A percentile compares a stretch with the other conserved stretches of the same genome.
Conservation (phyloP, 1,140 invertebrate genomes). For the Calosoma granatense region DNA sequence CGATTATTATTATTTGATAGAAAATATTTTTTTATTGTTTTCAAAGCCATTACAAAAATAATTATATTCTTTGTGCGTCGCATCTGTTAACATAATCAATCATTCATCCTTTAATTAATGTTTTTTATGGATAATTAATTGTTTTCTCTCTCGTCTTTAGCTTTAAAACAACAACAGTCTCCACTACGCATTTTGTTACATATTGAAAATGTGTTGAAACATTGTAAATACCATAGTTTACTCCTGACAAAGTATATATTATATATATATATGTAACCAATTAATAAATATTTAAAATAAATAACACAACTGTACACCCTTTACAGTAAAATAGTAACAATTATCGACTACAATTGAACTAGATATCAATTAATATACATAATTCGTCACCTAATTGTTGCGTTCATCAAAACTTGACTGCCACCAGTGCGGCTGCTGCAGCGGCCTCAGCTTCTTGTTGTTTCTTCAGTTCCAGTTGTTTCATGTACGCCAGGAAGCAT, state of each 20-base stretch:
- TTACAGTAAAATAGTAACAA: slow-evolving; percentile 1
- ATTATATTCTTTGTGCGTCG: slow-evolving; percentile 6
- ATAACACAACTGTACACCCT: slow-evolving; percentile 3
- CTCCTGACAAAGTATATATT: background rate
- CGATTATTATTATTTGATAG: too few species aligned
- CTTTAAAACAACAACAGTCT: background rate
- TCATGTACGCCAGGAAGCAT: slow-evolving; percentile 77
- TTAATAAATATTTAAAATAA: slow-evolving; percentile 9
- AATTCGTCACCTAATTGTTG: too few species aligned
- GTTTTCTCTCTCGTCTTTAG: background rate
- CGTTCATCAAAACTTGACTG: too few species aligned
- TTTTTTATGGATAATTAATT: background rate
- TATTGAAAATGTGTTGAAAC: background rate
- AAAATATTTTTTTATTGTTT: slow-evolving; percentile 1
- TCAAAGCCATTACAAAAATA: slow-evolving; percentile 7
- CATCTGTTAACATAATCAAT: slow-evolving; percentile 6
- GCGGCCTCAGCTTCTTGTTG: slow-evolving; percentile 17
- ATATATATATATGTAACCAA: slow-evolving; percentile 5
- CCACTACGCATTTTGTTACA: background rate
- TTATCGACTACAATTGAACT: background rate
- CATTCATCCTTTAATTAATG: too few species aligned
- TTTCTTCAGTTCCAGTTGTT: slow-evolving; percentile 50
- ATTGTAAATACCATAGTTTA: slow-evolving; percentile 7
- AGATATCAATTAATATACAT: too few species aligned
- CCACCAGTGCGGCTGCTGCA: background rate